phyloP scores from a whole-genome alignment of 2,888 invertebrate genomes.

The Agrilus mali region DNA sequence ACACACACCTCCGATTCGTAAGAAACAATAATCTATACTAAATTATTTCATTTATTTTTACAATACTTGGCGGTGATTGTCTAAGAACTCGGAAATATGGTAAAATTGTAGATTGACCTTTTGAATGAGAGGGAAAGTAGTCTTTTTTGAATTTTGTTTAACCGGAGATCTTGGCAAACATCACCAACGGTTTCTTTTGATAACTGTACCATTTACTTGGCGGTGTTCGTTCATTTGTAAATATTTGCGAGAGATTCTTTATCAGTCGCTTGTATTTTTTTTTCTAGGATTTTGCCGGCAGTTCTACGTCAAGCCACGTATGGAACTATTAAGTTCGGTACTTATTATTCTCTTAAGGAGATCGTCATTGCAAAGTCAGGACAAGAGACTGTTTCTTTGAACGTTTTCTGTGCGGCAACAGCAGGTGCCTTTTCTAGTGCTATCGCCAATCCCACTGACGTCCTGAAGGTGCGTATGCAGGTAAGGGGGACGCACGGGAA shows the following conservation, averaged over 20 bases:
- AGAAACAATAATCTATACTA: background rate
- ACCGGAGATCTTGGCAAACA: too few relatives aligned
- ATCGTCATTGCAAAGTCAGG: constrained; percentile 45
- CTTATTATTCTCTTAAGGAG: constrained; percentile 82
- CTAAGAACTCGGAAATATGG: too few relatives aligned
- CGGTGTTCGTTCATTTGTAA: too few relatives aligned
- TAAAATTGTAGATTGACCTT: too few relatives aligned
- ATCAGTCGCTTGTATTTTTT: constrained; percentile 4
- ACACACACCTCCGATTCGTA: background rate
- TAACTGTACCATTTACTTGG: too few relatives aligned
- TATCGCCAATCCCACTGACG: constrained; percentile 94
- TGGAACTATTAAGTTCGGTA: constrained; percentile 93
- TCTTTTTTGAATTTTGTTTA: too few relatives aligned
- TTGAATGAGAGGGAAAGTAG: too few relatives aligned
- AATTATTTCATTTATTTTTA: background rate
- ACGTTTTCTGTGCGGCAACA: constrained; percentile 71
- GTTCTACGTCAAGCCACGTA: constrained; percentile 87
- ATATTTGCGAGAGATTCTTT: too few relatives aligned
- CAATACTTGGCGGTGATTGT: too few relatives aligned
- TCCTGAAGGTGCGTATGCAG: constrained; percentile 93
- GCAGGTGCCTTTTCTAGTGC: constrained; percentile 86
- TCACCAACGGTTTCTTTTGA: too few relatives aligned
- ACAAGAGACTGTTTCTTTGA: constrained; percentile 45
- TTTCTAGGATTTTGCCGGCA: constrained; percentile 76
- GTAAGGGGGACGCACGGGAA: constrained; percentile 43